These are phyloP conservation scores for Timema podura DNA, from an alignment of 2,888 invertebrate genomes.

Conservation along the genomic window DNA sequence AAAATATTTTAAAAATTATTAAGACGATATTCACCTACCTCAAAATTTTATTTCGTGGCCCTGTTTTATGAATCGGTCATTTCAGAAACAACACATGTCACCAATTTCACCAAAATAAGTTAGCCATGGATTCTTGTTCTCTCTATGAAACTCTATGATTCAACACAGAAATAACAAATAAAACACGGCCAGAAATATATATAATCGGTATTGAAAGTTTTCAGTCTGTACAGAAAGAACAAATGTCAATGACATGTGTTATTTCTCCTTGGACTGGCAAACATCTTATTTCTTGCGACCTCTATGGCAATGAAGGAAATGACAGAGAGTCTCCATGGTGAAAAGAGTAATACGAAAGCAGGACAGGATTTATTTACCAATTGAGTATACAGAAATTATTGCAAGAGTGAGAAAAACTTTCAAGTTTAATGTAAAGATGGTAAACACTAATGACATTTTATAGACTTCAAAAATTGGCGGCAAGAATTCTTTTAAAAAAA, in stretches of 20 bases:
- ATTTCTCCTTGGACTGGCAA: background rate
- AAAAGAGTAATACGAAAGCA: conserved; percentile 1
- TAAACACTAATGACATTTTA: conserved; percentile 1
- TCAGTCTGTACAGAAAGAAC: background rate
- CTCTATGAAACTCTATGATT: background rate
- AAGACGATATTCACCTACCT: no score
- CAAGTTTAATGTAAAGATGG: background rate
- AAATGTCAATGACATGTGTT: background rate
- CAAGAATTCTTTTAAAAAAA: background rate
- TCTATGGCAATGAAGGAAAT: background rate
- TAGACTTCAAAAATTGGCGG: background rate
- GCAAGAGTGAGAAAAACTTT: background rate
- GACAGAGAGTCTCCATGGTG: background rate
- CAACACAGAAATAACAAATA: background rate
- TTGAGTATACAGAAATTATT: background rate
- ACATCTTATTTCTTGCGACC: background rate
- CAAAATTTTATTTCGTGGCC: no score
- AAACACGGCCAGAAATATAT: background rate
- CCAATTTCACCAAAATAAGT: background rate
- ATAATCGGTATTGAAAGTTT: background rate
- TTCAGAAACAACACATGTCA: background rate
- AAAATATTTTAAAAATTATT: no score
- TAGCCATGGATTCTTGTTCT: background rate
- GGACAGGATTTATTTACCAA: background rate
- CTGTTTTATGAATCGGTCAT: no score